A percentile compares a stretch with the other conserved stretches of the same genome.
Evolutionary conservation across 2,888 invertebrate species (phyloP).

Genomic region (Eulithis prunata): DNA sequence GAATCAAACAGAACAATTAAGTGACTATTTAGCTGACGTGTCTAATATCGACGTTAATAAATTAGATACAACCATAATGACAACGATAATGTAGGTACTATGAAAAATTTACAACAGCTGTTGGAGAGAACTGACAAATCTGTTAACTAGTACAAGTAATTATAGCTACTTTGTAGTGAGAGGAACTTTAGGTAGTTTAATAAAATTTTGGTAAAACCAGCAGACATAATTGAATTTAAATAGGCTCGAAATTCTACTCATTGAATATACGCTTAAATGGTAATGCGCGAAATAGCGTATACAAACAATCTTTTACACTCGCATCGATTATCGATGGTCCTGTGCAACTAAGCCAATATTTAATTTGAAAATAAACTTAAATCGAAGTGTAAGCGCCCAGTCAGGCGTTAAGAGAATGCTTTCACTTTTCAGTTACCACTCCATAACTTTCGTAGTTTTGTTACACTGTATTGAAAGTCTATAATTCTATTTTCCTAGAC

Average conservation of each 20-base stretch:
- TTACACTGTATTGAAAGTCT: slow-evolving; percentile 37
- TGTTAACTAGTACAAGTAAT: neutral
- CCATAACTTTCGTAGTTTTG: slow-evolving; percentile 51
- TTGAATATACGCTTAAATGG: slow-evolving; percentile 37
- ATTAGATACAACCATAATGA: slow-evolving; percentile 24
- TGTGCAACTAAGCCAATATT: slow-evolving; percentile 59
- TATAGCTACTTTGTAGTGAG: neutral
- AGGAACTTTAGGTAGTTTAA: neutral
- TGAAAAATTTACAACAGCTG: slow-evolving; percentile 20
- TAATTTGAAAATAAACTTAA: slow-evolving; percentile 56
- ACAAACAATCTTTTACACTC: slow-evolving; percentile 43
- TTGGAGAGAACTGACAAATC: slow-evolving; percentile 4
- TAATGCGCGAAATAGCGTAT: slow-evolving; percentile 35
- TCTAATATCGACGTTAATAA: slow-evolving; percentile 22
- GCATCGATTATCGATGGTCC: slow-evolving; percentile 55
- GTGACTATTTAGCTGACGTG: slow-evolving; percentile 22
- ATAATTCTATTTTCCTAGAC: slow-evolving; percentile 1
- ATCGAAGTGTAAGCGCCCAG: slow-evolving; percentile 49
- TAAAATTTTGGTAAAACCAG: no score
- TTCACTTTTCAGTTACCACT: slow-evolving; percentile 64
- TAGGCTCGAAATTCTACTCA: slow-evolving; percentile 15
- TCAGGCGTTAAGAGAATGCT: slow-evolving; percentile 59
- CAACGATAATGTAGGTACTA: neutral
- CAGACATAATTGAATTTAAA: slow-evolving; percentile 1
- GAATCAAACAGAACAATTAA: slow-evolving; percentile 29